Percentiles rank a stretch among this genome's conserved stretches.
Conservation (phyloP, 1,140 invertebrate species). For the Drosophila carrolli region DNA sequence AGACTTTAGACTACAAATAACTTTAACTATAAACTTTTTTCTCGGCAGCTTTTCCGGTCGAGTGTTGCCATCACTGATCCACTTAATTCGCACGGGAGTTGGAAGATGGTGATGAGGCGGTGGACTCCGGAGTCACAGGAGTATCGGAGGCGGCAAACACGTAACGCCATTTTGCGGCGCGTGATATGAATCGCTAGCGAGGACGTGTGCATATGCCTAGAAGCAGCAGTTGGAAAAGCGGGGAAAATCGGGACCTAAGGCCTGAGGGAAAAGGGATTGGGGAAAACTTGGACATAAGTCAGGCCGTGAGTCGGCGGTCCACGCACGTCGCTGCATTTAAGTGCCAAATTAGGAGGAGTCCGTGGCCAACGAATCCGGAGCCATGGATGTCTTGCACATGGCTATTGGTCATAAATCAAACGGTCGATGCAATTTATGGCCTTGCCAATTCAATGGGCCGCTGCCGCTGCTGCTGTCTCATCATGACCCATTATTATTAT, state of each 20-base stretch:
- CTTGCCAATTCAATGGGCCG: constrained; percentile 59
- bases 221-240: constrained; percentile 10
- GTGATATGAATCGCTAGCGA: constrained; percentile 70
- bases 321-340: constrained; percentile 79
- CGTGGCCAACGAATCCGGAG: constrained; percentile 9
- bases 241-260: not conserved
- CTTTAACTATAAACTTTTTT: too few relatives aligned
- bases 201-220: constrained; percentile 77
- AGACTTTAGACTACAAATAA: too few relatives aligned
- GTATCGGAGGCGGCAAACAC: constrained; percentile 70
- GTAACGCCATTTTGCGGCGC: constrained; percentile 78
- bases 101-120: constrained; percentile 17
- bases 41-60: not conserved
- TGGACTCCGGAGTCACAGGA: constrained; percentile 48
- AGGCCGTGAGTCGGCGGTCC: constrained; percentile 36
- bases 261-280: constrained; percentile 5
- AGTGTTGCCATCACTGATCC: constrained; percentile 11
- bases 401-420: constrained; percentile 58
- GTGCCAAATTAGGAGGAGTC: constrained; percentile 72
- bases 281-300: constrained; percentile 31
- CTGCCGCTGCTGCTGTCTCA: constrained; percentile 49
- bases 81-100: constrained; percentile 51
- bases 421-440: constrained; percentile 63
- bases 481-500: constrained; percentile 48
- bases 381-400: constrained; percentile 44